phyloP scores from a whole-genome alignment of 2,888 invertebrate species.

The Steinernema scapterisci region DNA sequence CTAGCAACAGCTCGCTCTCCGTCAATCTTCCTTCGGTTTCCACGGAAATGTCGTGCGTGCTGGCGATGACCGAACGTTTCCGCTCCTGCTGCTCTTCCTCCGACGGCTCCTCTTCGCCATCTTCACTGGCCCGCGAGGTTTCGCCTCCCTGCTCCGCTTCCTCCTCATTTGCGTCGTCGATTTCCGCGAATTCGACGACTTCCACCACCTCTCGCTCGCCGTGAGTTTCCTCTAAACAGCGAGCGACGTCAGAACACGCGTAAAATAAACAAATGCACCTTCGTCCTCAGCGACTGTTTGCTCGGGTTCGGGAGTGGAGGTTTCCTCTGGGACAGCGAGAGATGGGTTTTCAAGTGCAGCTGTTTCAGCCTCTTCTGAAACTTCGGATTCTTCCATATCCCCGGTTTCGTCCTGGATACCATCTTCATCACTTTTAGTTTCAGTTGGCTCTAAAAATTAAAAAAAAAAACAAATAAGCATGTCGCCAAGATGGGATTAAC shows the following conservation, averaged over 20 bases:
- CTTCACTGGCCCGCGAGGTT: background rate
- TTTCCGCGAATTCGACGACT: conserved; percentile 4
- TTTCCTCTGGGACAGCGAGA: background rate
- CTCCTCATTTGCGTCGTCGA: background rate
- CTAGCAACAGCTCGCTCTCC: conserved; percentile 62
- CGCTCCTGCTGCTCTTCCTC: background rate
- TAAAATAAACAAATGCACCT: too few relatives aligned
- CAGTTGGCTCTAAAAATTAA: too few relatives aligned
- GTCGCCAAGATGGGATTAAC: background rate
- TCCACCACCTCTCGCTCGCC: background rate
- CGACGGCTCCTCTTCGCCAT: background rate
- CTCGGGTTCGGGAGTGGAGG: background rate
- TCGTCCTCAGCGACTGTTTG: background rate
- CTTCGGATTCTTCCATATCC: too few relatives aligned
- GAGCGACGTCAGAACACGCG: too few relatives aligned
- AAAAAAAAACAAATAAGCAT: too few relatives aligned
- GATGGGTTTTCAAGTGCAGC: background rate
- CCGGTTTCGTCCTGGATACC: too few relatives aligned
- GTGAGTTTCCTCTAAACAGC: too few relatives aligned
- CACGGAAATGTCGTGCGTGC: conserved; percentile 45
- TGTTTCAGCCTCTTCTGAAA: background rate
- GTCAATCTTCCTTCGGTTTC: conserved; percentile 52
- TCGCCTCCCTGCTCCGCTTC: background rate
- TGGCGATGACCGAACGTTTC: conserved; percentile 43
- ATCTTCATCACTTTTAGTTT: too few relatives aligned